Percentiles rank a stretch among this genome's conserved stretches.
Evolutionary conservation across 2,113 vertebrate genomes (phyloP).

Genomic region (Otolemur garnettii): DNA sequence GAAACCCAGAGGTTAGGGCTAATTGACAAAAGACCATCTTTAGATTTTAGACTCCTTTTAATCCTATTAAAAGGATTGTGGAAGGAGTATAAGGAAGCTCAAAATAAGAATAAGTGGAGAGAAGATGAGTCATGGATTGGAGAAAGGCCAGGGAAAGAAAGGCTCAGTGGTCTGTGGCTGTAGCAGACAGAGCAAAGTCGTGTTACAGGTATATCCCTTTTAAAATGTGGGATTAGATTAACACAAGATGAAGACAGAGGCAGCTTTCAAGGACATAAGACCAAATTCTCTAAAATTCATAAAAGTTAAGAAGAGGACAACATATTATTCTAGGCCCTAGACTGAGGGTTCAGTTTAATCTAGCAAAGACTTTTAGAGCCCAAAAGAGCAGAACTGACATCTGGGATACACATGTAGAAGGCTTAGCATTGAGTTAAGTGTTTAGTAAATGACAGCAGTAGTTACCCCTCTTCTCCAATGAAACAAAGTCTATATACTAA

Average conservation of each 20-base stretch:
- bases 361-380: not conserved
- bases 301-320: not conserved
- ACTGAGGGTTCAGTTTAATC: not conserved
- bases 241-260: not conserved
- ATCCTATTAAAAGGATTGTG: not conserved
- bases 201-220: not conserved
- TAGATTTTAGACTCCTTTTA: not conserved
- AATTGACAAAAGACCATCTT: constrained; percentile 4
- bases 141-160: not conserved
- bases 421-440: not conserved
- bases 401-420: not conserved
- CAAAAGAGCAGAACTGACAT: not conserved
- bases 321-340: not conserved
- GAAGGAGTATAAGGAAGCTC: not conserved
- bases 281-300: not conserved
- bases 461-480: not conserved
- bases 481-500: not conserved
- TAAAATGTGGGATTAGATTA: not conserved
- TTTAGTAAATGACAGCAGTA: not conserved
- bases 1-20: not conserved
- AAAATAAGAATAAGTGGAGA: not conserved
- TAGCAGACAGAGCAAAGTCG: not conserved
- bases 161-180: not conserved
- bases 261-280: not conserved
- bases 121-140: not conserved